Base-by-base conservation (phyloP, 2,113 vertebrate species). In the Chauna torquata region DNA sequence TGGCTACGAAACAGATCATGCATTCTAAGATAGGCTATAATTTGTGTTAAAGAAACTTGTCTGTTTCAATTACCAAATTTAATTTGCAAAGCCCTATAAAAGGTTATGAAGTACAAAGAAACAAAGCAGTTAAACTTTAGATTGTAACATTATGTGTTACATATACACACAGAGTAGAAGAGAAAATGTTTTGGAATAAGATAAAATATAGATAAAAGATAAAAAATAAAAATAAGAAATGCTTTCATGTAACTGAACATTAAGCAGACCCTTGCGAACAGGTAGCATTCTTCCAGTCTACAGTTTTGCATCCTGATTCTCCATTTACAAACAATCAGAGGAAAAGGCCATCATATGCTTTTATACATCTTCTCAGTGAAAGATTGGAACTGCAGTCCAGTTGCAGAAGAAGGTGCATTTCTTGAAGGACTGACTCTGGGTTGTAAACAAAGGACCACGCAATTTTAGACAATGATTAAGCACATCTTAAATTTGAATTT, bases 1-100 rank as follows among this genome's bases (percentile, higher is more conserved):
- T 81, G 69, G 79, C 94, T 92, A 84, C 75, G 92, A 96, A 98
- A 94, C 82, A 97, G 95, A 96, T 97, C 92, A 94, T 91, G 88
- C 97, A 96, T 96, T 91, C 75, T 72, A 96, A 94, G 90, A 94
- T 86, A 88, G 95, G 91, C 90, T 93, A 90, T 96, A 96, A 97
- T 96, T 96, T 86, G 88, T 50, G 86, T 79, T 96, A 96, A 96
- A 97, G 92, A 97, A 97, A 96, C 88, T 87, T 97, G 94, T 96
- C 96, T 54, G 36, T 82, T 97, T 96, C 93, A 94, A 95, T 97
- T 94, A 97, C 76, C 74, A 88, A 83, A 95, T 94, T 95, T 94
- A 97, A 97, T 97, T 95, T 96, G 71, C 86, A 90, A 95, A 97
- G 83, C 57, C 93, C 64, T 96, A 54, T 95, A 92, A 97, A 93